These are phyloP conservation scores for Clarias gariepinus DNA, from an alignment of 2,113 vertebrate species.

Conservation along the genomic window DNA sequence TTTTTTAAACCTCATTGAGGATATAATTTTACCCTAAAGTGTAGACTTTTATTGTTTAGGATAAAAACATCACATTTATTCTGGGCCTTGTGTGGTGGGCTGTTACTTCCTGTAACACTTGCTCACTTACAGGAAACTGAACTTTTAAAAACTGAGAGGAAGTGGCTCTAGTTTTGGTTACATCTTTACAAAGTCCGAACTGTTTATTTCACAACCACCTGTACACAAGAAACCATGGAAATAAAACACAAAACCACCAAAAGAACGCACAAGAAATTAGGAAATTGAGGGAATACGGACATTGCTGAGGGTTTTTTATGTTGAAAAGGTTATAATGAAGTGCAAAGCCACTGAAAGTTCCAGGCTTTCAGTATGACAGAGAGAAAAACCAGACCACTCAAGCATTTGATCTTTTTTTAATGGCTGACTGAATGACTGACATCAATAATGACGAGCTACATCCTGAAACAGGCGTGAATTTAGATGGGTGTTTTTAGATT, in stretches of 20 bases:
- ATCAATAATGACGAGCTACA: neutral
- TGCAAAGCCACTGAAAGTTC: neutral
- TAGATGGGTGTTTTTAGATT: neutral
- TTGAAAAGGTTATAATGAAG: neutral
- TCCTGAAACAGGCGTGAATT: neutral
- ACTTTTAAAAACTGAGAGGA: constrained; percentile 66
- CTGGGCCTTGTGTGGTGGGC: constrained; percentile 39
- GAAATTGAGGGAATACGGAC: neutral
- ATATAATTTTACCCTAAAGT: neutral
- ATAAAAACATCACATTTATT: constrained; percentile 37
- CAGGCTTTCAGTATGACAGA: neutral
- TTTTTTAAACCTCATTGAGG: neutral
- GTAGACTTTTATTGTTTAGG: constrained; percentile 18
- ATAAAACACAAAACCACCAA: constrained; percentile 48
- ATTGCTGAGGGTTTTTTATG: neutral
- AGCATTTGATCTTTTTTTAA: neutral
- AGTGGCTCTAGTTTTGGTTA: constrained; percentile 62
- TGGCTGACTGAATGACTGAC: neutral
- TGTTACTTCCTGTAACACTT: constrained; percentile 70
- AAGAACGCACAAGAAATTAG: neutral
- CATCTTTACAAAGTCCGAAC: constrained; percentile 47
- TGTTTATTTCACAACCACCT: constrained; percentile 53
- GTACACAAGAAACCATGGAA: constrained; percentile 36
- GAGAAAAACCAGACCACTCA: neutral
- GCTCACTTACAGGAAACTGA: constrained; percentile 70